Evolutionary conservation across 2,797 vertebrate genomes (phyloP), one percentile per base, ranked within the genome.

Genomic region (Neoniphon sammara): DNA sequence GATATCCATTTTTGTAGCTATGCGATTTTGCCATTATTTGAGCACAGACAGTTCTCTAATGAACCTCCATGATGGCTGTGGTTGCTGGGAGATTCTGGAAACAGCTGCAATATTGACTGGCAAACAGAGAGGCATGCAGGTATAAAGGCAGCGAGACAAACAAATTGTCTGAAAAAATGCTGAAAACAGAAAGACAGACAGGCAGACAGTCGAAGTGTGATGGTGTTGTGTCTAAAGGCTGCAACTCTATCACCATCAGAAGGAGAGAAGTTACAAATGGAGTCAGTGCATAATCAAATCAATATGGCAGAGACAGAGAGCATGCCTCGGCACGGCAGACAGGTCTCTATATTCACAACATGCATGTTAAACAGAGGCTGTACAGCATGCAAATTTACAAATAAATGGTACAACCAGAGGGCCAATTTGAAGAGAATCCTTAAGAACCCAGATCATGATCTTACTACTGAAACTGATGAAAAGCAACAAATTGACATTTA

Each of bases 221-320:
- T 36, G 25, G 25, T 34, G 31, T 58, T 49, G 70, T 65, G 50
- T 39, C 59, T n/a, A 31, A 34, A 5, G 31, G 31, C 31, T 34
- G 31, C 7, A 60, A 58, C 69, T 80, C 55, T 73, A 62, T 21
- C 72, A 52, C 52, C n/a, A 39, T 71, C 60, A 54, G 68, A 76
- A 80, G 30, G 68, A 71, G 18, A 57, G 78, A 84, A 82, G 56
- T 66, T 39, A 47, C 77, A 34, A 30, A n/a, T 56, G 9, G 18
- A 57, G 55, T 34, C 58, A 67, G 72, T 61, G 52, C 25, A 70
- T 64, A 61, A 77, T 78, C 78, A 74, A 65, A 78, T 87, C 84
- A 70, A 70, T 78, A 75, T 85, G 73, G 74, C 55, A 79, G 56
- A 68, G 42, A 46, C 49, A 52, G 56, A 66, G 46, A 5, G 18